Percentiles rank a stretch among this genome's conserved stretches.
These are phyloP conservation scores for Halcyon smyrnensis DNA, from an alignment of 2,797 vertebrate genomes.

Conservation along the genomic window DNA sequence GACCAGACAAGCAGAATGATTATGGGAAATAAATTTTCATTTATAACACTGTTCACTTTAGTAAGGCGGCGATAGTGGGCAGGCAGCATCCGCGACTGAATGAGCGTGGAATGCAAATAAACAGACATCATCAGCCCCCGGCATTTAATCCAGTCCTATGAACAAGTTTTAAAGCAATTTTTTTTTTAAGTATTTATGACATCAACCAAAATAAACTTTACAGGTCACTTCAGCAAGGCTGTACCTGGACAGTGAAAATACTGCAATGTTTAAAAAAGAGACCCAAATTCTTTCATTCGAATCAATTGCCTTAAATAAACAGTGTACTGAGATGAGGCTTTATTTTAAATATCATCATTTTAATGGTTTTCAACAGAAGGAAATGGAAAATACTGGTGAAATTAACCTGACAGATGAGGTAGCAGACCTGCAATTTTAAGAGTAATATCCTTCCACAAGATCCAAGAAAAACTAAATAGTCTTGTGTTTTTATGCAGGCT, in stretches of 20 bases:
- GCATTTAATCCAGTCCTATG: neutral
- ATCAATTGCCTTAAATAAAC: slow-evolving; percentile 54
- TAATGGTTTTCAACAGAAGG: slow-evolving; percentile 48
- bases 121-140: neutral
- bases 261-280: neutral
- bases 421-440: slow-evolving; percentile 31
- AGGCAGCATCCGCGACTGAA: neutral
- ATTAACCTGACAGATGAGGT: slow-evolving; percentile 64
- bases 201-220: neutral
- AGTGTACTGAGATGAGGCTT: slow-evolving; percentile 17
- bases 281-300: neutral
- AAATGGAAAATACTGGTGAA: slow-evolving; percentile 58
- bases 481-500: slow-evolving; percentile 58
- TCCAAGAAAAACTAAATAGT: slow-evolving; percentile 44
- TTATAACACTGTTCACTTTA: neutral
- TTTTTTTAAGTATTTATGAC: neutral
- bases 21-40: neutral
- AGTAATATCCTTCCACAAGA: slow-evolving; percentile 37
- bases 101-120: neutral
- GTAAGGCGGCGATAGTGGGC: neutral
- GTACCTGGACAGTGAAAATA: neutral
- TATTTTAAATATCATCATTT: slow-evolving; percentile 16
- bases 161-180: neutral
- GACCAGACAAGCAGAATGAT: neutral
- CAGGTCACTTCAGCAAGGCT: neutral